phyloP scores from a whole-genome alignment of 2,113 vertebrate genomes.

The Apaloderma vittatum region DNA sequence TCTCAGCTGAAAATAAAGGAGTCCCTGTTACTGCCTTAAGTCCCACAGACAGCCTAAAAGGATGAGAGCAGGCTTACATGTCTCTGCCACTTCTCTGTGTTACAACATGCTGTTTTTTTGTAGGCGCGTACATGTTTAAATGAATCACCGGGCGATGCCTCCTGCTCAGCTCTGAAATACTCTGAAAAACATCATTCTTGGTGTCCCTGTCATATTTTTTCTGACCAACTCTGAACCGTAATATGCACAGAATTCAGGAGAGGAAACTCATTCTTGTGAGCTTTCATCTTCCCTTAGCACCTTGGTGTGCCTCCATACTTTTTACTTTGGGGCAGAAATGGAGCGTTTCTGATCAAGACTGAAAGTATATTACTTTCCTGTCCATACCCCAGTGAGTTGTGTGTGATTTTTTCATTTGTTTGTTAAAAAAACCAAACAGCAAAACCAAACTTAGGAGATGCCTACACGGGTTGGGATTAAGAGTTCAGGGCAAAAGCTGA shows the following conservation, averaged over 20 bases:
- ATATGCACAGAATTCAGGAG: not conserved
- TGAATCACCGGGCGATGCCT: accelerated
- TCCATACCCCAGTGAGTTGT: not conserved
- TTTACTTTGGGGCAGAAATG: not conserved
- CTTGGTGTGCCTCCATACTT: not conserved
- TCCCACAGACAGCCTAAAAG: not conserved
- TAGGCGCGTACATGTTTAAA: not conserved
- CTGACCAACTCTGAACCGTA: not conserved
- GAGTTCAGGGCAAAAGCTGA: not conserved
- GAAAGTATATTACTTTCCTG: not conserved
- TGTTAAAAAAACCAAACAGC: not conserved
- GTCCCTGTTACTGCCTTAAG: not conserved
- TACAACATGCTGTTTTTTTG: not conserved
- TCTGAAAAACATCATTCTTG: not conserved
- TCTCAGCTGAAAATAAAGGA: not conserved
- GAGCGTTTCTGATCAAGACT: not conserved
- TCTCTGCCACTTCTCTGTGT: not conserved
- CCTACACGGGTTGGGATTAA: not conserved
- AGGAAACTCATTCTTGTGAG: not conserved
- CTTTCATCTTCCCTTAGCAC: not conserved
- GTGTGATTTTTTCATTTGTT: not conserved
- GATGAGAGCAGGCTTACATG: not conserved
- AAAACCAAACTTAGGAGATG: not conserved
- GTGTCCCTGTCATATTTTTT: not conserved
- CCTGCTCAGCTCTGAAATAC: not conserved